Evolutionary conservation across 2,797 vertebrate species (phyloP).

Genomic region (Gymnopithys bicolor): DNA sequence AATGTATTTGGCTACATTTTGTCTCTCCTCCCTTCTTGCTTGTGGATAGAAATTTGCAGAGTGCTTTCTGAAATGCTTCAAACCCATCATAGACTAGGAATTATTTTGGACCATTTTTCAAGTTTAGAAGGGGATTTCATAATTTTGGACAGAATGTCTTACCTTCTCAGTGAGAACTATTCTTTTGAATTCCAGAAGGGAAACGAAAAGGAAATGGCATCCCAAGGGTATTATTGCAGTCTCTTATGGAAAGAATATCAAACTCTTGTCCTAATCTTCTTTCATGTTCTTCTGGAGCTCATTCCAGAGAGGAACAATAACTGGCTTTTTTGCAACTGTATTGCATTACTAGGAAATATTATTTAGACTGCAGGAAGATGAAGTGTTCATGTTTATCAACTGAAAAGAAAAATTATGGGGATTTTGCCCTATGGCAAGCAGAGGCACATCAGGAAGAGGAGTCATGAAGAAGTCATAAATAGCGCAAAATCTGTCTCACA

Average conservation of each 20-base stretch:
- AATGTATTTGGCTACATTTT: background rate
- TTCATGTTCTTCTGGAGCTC: background rate
- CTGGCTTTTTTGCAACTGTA: background rate
- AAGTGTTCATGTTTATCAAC: background rate
- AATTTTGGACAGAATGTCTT: background rate
- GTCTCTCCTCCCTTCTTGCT: background rate
- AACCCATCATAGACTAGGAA: background rate
- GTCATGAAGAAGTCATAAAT: background rate
- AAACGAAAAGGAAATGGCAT: background rate
- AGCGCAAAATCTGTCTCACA: background rate
- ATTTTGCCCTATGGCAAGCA: background rate
- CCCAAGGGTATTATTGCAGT: background rate
- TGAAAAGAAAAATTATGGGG: background rate
- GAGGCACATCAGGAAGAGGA: background rate
- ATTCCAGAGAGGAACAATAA: background rate
- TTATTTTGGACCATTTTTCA: background rate
- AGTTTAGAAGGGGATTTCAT: background rate
- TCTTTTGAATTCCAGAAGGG: background rate
- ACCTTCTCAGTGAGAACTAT: background rate
- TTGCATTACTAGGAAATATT: background rate
- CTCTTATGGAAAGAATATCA: background rate
- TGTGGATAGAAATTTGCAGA: background rate
- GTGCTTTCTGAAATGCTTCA: background rate
- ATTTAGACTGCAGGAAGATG: background rate
- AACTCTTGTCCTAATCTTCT: background rate